Evolutionary conservation across 2,113 vertebrate species (phyloP).

Genomic region (Hystrix brachyura): DNA sequence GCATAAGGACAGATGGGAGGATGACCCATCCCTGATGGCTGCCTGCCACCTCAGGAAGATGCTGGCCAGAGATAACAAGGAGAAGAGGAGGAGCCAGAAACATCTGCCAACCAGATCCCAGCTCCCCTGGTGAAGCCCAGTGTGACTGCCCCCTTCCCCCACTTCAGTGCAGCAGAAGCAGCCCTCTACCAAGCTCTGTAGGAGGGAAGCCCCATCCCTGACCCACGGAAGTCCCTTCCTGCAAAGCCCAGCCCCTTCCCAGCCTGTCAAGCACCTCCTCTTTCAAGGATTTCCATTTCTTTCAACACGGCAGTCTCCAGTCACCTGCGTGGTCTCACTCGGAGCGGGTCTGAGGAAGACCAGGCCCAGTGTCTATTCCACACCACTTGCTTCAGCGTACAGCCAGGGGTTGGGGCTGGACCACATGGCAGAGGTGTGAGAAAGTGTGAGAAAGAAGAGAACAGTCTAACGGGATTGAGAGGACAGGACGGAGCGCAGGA

Average conservation of each 20-base stretch:
- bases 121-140: background rate
- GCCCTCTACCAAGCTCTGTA: fast-evolving
- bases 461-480: background rate
- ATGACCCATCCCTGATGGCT: background rate
- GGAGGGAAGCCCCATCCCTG: too few relatives aligned
- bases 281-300: slow-evolving; percentile 76
- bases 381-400: background rate
- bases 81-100: background rate
- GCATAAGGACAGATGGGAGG: background rate
- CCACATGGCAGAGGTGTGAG: background rate
- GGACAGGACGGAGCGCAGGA: background rate
- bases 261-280: slow-evolving; percentile 65
- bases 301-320: slow-evolving; percentile 73
- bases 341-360: slow-evolving; percentile 42
- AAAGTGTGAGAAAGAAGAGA: background rate
- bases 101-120: slow-evolving; percentile 36
- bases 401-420: background rate
- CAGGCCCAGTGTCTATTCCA: background rate
- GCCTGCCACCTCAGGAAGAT: slow-evolving; percentile 37
- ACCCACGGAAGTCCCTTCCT: background rate
- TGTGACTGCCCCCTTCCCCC: background rate
- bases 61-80: slow-evolving; percentile 55
- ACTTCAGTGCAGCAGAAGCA: background rate
- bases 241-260: background rate
- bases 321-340: slow-evolving; percentile 74